These are phyloP conservation scores for Glareola pratincola DNA, from an alignment of 2,113 vertebrate species.

Conservation along the genomic window DNA sequence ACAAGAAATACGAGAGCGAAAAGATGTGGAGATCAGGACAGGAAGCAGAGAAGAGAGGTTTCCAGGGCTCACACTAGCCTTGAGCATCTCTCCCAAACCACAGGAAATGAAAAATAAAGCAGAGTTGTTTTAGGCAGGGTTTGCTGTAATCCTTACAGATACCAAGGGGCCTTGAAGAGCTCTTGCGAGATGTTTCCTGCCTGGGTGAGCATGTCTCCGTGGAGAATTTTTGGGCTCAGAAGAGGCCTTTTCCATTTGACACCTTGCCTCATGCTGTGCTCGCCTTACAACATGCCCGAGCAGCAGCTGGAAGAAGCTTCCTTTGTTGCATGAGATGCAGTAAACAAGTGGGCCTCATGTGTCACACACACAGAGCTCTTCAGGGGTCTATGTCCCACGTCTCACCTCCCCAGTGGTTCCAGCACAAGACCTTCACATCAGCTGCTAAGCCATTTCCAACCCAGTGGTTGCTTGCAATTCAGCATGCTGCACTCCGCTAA, in stretches of 20 bases:
- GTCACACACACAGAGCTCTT: neutral
- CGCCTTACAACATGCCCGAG: neutral
- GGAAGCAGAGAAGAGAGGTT: neutral
- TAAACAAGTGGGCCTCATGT: neutral
- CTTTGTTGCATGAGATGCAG: neutral
- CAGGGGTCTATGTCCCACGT: neutral
- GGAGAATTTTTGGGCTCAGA: neutral
- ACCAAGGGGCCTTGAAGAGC: neutral
- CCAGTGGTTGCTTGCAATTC: neutral
- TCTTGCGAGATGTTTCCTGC: neutral
- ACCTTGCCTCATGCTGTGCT: neutral
- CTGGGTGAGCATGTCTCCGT: accelerated
- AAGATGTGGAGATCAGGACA: neutral
- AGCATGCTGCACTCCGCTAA: neutral
- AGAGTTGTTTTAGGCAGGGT: neutral
- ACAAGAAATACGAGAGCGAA: neutral
- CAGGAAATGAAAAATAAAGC: neutral
- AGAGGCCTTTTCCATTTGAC: neutral
- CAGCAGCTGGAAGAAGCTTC: neutral
- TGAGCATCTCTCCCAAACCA: neutral
- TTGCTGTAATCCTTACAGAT: neutral
- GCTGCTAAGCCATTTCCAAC: neutral
- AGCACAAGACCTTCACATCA: neutral
- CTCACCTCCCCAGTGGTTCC: neutral
- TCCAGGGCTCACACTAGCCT: neutral